phyloP scores from a whole-genome alignment of 2,888 invertebrate genomes.

The Hedya salicella region DNA sequence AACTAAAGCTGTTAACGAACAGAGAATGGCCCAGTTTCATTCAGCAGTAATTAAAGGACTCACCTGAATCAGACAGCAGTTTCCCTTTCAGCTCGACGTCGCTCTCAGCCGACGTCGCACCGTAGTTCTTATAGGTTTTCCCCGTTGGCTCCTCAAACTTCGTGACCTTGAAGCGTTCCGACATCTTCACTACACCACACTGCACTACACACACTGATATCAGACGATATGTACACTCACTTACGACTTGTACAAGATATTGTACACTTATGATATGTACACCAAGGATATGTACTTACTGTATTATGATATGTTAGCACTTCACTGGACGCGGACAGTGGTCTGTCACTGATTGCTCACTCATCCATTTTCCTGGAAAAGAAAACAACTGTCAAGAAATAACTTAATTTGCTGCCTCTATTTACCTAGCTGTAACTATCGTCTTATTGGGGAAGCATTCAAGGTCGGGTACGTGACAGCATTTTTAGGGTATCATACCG shows the following conservation, averaged over 20 bases:
- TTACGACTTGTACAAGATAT: neutral
- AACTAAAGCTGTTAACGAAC: too few relatives aligned
- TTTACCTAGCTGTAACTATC: too few relatives aligned
- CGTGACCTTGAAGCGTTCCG: slow-evolving; percentile 86
- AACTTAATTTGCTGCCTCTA: neutral
- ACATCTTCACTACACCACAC: slow-evolving; percentile 65
- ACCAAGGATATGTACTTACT: neutral
- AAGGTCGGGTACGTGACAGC: too few relatives aligned
- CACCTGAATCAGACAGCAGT: slow-evolving; percentile 76
- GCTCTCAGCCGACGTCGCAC: slow-evolving; percentile 82
- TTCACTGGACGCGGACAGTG: slow-evolving; percentile 3
- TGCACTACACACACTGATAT: slow-evolving; percentile 40
- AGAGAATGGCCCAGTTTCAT: too few relatives aligned
- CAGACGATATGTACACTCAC: slow-evolving; percentile 43
- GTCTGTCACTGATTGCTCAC: neutral
- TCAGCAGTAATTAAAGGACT: slow-evolving; percentile 45
- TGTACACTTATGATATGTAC: neutral
- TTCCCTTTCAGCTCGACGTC: slow-evolving; percentile 78
- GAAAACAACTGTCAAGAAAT: slow-evolving; percentile 20
- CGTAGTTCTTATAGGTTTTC: slow-evolving; percentile 84
- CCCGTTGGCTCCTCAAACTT: slow-evolving; percentile 84
- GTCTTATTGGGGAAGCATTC: too few relatives aligned
- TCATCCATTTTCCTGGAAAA: slow-evolving; percentile 41
- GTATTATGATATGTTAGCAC: slow-evolving; percentile 45
- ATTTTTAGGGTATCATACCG: too few relatives aligned